These are phyloP conservation scores for Pocillopora grandis DNA, from an alignment of 92 coral and sea anemone species.

Conservation along the genomic window DNA sequence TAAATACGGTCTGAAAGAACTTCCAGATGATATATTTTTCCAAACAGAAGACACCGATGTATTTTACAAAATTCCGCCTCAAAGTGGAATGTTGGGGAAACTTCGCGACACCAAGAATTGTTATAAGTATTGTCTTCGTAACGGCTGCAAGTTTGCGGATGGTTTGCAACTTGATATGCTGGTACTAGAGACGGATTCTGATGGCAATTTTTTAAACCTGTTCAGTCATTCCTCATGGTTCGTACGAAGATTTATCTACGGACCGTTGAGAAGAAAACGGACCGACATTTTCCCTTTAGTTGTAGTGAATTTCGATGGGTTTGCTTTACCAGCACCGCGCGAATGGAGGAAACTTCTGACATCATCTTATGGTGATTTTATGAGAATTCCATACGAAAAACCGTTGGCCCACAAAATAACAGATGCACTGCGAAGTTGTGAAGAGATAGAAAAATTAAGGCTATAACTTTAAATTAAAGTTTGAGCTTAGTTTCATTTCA, in stretches of 20 bases:
- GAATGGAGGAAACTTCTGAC: slow-evolving; percentile 34
- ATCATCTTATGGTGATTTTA: slow-evolving; percentile 37
- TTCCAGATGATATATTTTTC: slow-evolving; percentile 48
- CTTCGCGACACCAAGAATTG: slow-evolving; percentile 48
- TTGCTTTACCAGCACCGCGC: slow-evolving; percentile 43
- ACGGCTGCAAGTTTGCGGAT: slow-evolving; percentile 22
- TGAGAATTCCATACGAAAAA: slow-evolving; percentile 3
- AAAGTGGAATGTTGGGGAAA: slow-evolving; percentile 35
- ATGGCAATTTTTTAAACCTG: slow-evolving; percentile 43
- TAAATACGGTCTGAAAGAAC: slow-evolving; percentile 14
- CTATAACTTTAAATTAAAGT: too few relatives aligned
- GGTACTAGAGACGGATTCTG: slow-evolving; percentile 16
- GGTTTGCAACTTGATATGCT: slow-evolving; percentile 42
- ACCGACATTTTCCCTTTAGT: slow-evolving; percentile 44
- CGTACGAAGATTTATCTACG: slow-evolving; percentile 22
- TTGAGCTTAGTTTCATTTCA: too few relatives aligned
- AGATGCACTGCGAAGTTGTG: slow-evolving; percentile 33
- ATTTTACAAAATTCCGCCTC: slow-evolving; percentile 28
- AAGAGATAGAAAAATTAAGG: not conserved
- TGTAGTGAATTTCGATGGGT: slow-evolving; percentile 54
- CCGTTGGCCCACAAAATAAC: slow-evolving; percentile 15
- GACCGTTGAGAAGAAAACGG: slow-evolving; percentile 21
- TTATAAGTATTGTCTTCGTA: not conserved
- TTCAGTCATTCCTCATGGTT: slow-evolving; percentile 17
- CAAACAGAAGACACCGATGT: slow-evolving; percentile 48